Conservation (phyloP, 2,113 vertebrate species). For the Tachysurus fulvidraco region DNA sequence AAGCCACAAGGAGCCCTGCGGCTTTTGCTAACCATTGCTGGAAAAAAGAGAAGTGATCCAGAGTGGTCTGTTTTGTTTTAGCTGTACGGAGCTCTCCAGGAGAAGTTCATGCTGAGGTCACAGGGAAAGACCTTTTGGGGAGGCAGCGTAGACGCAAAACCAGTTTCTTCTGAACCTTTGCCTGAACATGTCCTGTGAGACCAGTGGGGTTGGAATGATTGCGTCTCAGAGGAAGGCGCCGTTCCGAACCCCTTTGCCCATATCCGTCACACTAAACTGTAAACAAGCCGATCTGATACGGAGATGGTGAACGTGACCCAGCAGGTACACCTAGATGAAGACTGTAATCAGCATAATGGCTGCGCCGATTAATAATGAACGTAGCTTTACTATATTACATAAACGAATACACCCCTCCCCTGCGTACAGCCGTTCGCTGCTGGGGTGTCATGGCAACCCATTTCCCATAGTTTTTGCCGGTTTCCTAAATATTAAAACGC, state of each 20-base stretch:
- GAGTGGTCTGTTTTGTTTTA: slow-evolving; percentile 1
- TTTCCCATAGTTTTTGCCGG: too few species aligned
- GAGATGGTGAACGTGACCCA: neutral
- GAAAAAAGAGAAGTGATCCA: neutral
- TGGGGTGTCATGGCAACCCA: neutral
- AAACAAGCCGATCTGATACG: neutral
- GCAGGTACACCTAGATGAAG: neutral
- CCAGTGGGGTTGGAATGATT: neutral
- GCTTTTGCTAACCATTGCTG: neutral
- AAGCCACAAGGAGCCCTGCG: slow-evolving; percentile 9
- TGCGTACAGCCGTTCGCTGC: neutral
- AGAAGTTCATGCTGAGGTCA: slow-evolving; percentile 2
- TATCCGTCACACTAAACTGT: neutral
- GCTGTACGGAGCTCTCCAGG: neutral
- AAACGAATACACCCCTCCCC: neutral
- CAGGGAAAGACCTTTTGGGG: slow-evolving; percentile 17
- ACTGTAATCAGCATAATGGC: neutral
- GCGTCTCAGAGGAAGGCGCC: neutral
- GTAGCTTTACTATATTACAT: neutral
- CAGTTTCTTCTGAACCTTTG: neutral
- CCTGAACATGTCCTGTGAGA: slow-evolving; percentile 4
- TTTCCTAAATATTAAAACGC: too few species aligned
- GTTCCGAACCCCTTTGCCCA: neutral
- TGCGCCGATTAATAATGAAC: neutral
- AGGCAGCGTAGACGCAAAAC: neutral